Evolutionary conservation across 2,888 invertebrate species (phyloP), one percentile per base, ranked within the genome.

Genomic region (Oconnorella tubifera): DNA sequence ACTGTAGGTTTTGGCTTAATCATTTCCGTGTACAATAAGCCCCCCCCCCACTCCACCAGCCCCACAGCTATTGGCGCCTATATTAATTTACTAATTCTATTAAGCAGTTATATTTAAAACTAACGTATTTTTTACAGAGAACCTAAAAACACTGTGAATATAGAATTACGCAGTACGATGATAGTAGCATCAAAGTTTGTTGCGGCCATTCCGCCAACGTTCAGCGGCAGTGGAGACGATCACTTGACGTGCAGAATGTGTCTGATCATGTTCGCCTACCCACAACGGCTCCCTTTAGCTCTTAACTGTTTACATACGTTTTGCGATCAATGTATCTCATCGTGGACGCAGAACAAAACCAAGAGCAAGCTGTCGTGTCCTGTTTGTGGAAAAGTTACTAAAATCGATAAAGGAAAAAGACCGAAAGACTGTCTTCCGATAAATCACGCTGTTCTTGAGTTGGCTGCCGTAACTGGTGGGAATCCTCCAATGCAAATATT

Each of bases 291-390:
- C 33, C 60, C 60, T 2, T 25, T 60, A 28, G n/a, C 48, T 2
- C 60, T 60, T 28, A 29, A 50, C 19, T 60, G 60, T 50, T 31
- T 28, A 2, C 60, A 60, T 51, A 50, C 48, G 29, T 60, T 27
- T 51, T 60, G 60, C 51, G 50, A 50, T 4, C 27, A 25, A 6
- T 60, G 60, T 31, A n/a, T 60, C 27, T 19, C n/a, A 6, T 2
- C n/a, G 29, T 50, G 48, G 27, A 48, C 60, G 23, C 23, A 25
- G 25, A 19, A 19, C 28, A 60, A 60, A 6, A 48, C 48, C 3
- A n/a, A 29, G 29, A 28, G 50, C 50, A 60, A 51, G 50, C 23
- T 60, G 2, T 31, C 60, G 29, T 60, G 60, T 23, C n/a, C 27
- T 4, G 19, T 50, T n/a, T 60, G 60, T 29, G 23, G 31, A 6